Conservation (phyloP, 2,888 invertebrate species). For the Tenthredo notha region DNA sequence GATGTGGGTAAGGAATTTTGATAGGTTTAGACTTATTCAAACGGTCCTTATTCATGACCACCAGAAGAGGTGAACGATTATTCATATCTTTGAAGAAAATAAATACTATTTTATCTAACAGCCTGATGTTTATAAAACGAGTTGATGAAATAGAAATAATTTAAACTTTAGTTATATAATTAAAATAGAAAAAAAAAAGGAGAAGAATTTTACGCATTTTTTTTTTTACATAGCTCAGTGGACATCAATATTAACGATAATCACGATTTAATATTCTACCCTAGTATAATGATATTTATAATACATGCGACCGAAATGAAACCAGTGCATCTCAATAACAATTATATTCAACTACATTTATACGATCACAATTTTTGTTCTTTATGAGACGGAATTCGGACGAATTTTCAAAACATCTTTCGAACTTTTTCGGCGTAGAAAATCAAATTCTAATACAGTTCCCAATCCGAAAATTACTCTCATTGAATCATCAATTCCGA, state of each 20-base stretch:
- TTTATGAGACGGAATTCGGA: not conserved
- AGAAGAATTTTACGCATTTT: not conserved
- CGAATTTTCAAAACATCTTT: not conserved
- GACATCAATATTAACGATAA: not conserved
- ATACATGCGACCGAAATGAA: not conserved
- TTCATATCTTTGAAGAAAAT: not conserved
- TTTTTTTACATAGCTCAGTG: not conserved
- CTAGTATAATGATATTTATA: not conserved
- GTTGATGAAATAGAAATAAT: not conserved
- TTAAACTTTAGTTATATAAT: not conserved
- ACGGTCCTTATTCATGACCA: not conserved
- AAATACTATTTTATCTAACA: slow-evolving; percentile 18
- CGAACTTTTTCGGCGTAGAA: not conserved
- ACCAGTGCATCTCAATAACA: not conserved
- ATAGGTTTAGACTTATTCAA: not conserved
- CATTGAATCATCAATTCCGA: not conserved
- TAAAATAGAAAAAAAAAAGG: not conserved
- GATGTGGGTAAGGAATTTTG: not conserved
- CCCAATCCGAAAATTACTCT: not conserved
- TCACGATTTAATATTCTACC: slow-evolving; percentile 4
- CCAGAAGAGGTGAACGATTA: not conserved
- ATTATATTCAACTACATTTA: not conserved
- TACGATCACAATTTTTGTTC: not conserved
- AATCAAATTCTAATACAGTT: not conserved
- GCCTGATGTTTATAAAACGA: not conserved